Conservation (phyloP, 2,888 invertebrate species). For the Limnephilus auricula region DNA sequence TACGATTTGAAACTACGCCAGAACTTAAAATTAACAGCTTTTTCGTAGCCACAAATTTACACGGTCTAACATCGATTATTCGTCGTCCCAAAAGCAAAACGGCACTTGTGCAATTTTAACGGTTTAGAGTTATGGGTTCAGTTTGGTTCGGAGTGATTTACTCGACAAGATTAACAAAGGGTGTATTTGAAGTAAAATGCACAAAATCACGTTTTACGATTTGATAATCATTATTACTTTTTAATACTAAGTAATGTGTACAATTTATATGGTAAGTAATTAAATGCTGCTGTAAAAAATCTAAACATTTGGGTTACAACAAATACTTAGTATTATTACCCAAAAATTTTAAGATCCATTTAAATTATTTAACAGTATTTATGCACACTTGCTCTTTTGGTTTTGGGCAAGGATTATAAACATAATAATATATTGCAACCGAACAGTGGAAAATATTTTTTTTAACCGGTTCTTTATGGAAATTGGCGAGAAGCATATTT, state of each 20-base stretch:
- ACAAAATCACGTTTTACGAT: not conserved
- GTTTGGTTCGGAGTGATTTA: not conserved
- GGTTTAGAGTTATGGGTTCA: not conserved
- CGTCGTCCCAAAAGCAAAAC: not conserved
- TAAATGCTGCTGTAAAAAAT: no score
- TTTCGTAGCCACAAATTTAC: not conserved
- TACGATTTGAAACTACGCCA: not conserved
- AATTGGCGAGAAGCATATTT: slow-evolving; percentile 2
- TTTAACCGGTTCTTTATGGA: not conserved
- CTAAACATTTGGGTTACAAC: no score
- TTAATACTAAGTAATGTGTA: not conserved
- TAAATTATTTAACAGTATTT: not conserved
- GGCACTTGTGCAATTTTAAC: not conserved
- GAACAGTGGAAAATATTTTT: not conserved
- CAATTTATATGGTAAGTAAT: not conserved
- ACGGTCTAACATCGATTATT: not conserved
- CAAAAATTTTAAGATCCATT: not conserved
- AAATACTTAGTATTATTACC: no score
- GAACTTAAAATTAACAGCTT: not conserved
- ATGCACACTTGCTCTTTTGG: not conserved
- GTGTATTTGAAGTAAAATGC: not conserved
- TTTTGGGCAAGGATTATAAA: not conserved
- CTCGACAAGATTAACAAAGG: not conserved
- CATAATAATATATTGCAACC: not conserved
- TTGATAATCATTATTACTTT: not conserved